Evolutionary conservation across 2,888 invertebrate species (phyloP).

Genomic region (Apamea anceps): DNA sequence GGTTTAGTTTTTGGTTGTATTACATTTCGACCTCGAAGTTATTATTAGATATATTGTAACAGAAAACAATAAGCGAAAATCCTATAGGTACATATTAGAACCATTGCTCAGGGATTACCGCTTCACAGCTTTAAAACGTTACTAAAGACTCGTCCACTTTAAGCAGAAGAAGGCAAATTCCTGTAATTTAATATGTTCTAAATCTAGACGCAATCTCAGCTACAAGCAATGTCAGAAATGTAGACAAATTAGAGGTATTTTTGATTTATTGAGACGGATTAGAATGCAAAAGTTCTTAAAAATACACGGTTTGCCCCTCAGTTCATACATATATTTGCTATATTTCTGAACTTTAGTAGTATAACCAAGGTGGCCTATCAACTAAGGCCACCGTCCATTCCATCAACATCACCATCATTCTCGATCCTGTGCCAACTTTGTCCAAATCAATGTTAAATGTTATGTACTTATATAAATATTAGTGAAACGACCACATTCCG

Average conservation of each 20-base stretch:
- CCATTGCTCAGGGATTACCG: neutral
- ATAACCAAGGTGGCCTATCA: neutral
- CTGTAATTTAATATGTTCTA: neutral
- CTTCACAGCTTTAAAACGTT: no score
- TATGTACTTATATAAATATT: no score
- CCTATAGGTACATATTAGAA: neutral
- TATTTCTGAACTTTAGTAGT: neutral
- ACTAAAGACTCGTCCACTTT: neutral
- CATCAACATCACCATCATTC: neutral
- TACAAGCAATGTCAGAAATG: neutral
- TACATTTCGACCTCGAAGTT: neutral
- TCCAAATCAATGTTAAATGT: neutral
- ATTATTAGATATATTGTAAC: neutral
- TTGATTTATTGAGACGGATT: neutral
- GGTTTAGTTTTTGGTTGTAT: neutral
- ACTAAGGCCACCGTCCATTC: neutral
- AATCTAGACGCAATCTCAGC: neutral
- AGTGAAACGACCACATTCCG: neutral
- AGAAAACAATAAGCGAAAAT: neutral
- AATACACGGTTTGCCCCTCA: neutral
- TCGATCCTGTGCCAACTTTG: neutral
- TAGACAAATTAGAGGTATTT: neutral
- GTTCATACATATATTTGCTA: neutral
- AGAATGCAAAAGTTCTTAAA: neutral
- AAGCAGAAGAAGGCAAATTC: neutral